phyloP scores from a whole-genome alignment of 1,140 invertebrate species.

The Oreohelix idahoensis region DNA sequence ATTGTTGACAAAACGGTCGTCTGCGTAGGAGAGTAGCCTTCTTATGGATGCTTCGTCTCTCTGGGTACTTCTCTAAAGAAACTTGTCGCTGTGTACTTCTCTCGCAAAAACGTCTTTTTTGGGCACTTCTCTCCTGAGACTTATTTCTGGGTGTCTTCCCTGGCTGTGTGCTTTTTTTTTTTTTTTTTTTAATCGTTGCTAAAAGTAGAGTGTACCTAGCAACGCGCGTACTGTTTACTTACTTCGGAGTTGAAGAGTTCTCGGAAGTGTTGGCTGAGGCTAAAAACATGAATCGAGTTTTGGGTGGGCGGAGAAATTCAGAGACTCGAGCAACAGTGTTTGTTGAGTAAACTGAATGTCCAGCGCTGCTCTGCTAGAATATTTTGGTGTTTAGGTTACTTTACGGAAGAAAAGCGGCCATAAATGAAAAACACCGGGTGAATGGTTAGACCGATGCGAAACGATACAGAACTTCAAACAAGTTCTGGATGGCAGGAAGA shows the following conservation, averaged over 20 bases:
- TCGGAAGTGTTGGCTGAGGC: neutral
- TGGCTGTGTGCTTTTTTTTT: neutral
- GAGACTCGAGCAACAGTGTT: neutral
- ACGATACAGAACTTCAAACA: no score
- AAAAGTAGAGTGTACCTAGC: neutral
- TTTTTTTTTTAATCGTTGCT: no score
- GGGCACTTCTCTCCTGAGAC: no score
- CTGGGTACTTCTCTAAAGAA: no score
- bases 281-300: neutral
- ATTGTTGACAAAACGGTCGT: constrained; percentile 3
- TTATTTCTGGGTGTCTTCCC: neutral
- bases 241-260: neutral
- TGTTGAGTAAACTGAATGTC: neutral
- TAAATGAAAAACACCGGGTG: no score
- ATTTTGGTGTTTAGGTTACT: neutral
- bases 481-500: no score
- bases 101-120: no score
- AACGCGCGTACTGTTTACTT: neutral
- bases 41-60: no score
- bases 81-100: no score
- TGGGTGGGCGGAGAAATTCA: neutral
- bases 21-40: neutral
- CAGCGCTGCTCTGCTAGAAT: neutral
- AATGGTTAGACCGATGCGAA: no score
- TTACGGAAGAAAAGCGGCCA: neutral